Percentiles rank a stretch among this genome's conserved stretches.
phyloP scores from a whole-genome alignment of 2,888 invertebrate genomes.

The Epsilonema sp. region DNA sequence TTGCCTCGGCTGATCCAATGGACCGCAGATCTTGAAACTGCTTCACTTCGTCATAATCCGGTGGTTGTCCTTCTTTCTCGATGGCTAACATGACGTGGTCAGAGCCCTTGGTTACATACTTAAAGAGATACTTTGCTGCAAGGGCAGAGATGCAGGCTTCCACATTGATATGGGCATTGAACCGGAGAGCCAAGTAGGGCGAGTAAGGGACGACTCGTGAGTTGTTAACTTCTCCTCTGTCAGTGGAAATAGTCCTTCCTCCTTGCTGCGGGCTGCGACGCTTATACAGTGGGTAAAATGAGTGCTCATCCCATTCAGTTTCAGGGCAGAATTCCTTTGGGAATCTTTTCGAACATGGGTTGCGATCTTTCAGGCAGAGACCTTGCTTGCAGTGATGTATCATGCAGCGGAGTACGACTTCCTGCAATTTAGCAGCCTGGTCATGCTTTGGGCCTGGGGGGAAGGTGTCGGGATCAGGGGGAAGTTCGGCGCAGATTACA shows the following conservation, averaged over 20 bases:
- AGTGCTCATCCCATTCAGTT: neutral
- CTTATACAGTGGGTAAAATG: neutral
- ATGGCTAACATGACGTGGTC: neutral
- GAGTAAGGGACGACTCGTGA: conserved; percentile 10
- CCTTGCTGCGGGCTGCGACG: conserved; percentile 1
- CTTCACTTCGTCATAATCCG: neutral
- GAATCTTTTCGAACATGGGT: conserved; percentile 4
- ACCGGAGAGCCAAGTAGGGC: conserved; percentile 6
- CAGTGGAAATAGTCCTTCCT: no score
- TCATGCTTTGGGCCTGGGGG: neutral
- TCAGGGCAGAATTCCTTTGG: conserved; percentile 4
- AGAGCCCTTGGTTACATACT: conserved; percentile 6
- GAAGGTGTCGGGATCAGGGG: conserved; percentile 8
- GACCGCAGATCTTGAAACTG: neutral
- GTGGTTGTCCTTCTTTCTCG: no score
- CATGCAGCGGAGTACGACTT: neutral
- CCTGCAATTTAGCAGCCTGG: neutral
- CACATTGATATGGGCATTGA: conserved; percentile 10
- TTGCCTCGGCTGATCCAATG: neutral
- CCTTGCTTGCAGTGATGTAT: neutral
- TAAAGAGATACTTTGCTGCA: conserved; percentile 5
- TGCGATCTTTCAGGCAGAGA: conserved; percentile 3
- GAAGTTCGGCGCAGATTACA: conserved; percentile 28
- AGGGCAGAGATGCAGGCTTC: conserved; percentile 9
- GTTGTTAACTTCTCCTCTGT: neutral